phyloP scores from a whole-genome alignment of 2,113 vertebrate genomes.

The Ascaphus truei region DNA sequence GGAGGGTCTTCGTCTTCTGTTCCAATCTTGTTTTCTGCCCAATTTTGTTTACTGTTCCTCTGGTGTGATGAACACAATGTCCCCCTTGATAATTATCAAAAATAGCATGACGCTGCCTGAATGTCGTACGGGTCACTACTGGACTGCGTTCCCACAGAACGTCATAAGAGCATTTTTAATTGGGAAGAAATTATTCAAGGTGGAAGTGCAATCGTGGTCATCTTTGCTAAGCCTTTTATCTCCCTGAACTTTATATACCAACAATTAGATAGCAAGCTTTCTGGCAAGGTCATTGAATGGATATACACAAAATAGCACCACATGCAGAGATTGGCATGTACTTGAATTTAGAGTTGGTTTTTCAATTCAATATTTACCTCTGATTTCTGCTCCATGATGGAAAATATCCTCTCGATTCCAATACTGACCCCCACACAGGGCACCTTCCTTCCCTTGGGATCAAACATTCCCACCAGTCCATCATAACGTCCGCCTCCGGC shows the following conservation, averaged over 20 bases:
- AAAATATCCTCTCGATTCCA: constrained; percentile 85
- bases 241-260: background rate
- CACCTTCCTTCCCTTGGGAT: constrained; percentile 73
- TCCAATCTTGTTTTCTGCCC: no score
- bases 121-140: no score
- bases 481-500: constrained; percentile 84
- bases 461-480: constrained; percentile 79
- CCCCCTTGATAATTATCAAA: no score
- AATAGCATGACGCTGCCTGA: no score
- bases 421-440: constrained; percentile 94
- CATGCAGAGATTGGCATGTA: background rate
- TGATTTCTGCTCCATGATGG: constrained; percentile 79
- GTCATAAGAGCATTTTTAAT: no score
- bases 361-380: constrained; percentile 59
- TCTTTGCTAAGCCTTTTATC: background rate
- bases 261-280: no score
- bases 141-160: no score
- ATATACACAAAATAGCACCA: background rate
- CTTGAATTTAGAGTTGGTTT: background rate
- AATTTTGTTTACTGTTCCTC: no score
- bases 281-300: no score
- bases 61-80: no score
- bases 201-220: background rate
- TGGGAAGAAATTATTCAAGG: background rate
- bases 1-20: no score